Conservation (phyloP, 2,888 invertebrate genomes). For the Hypomecis atomaria region DNA sequence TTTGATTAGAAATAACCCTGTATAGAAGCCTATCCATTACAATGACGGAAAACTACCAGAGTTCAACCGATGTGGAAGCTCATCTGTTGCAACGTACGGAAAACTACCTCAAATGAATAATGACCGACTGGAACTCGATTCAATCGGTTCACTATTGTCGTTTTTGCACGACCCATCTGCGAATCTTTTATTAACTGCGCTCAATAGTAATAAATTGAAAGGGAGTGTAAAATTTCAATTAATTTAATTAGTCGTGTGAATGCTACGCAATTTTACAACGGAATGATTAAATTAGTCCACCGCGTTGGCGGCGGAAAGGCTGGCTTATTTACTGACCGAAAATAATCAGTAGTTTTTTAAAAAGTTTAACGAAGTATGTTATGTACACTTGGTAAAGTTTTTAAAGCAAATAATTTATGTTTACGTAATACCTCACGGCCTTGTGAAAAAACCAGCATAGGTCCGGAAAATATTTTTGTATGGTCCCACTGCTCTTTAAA, state of each 20-base stretch:
- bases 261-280: slow-evolving; percentile 18
- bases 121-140: slow-evolving; percentile 1
- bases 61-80: too few relatives aligned
- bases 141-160: slow-evolving; percentile 33
- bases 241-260: slow-evolving; percentile 28
- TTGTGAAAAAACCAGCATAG: too few relatives aligned
- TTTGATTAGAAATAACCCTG: too few relatives aligned
- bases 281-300: slow-evolving; percentile 20
- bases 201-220: slow-evolving; percentile 27
- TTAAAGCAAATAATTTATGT: too few relatives aligned
- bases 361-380: too few relatives aligned
- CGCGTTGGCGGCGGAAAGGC: neutral
- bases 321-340: slow-evolving; percentile 5
- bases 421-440: too few relatives aligned
- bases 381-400: too few relatives aligned
- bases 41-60: too few relatives aligned
- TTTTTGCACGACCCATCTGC: slow-evolving; percentile 23
- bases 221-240: slow-evolving; percentile 24
- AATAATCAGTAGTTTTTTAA: neutral
- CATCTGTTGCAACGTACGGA: too few relatives aligned
- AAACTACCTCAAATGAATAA: slow-evolving; percentile 5
- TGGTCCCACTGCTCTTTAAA: too few relatives aligned
- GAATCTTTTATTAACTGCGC: slow-evolving; percentile 20
- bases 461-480: too few relatives aligned
- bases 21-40: too few relatives aligned